A percentile compares a stretch with the other conserved stretches of the same genome.
phyloP scores from a whole-genome alignment of 2,797 vertebrate species.

The Ctenosaura bakeri region DNA sequence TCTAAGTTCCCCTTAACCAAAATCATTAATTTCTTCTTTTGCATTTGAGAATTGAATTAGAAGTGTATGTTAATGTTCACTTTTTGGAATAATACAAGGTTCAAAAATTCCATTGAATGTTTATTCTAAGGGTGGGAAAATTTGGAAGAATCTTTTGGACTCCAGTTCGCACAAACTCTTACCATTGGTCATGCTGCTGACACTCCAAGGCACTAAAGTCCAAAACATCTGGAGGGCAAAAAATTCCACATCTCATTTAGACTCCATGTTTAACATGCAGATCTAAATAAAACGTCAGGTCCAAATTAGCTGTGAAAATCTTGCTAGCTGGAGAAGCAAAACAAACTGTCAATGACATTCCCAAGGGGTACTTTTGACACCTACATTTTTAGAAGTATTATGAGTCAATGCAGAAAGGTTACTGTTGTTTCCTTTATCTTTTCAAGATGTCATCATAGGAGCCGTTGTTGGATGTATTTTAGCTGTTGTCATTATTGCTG shows the following conservation, averaged over 20 bases:
- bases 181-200: neutral
- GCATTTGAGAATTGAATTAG: neutral
- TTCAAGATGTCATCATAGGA: constrained; percentile 80
- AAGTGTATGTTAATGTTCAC: neutral
- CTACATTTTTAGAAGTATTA: neutral
- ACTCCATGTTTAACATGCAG: neutral
- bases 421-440: constrained; percentile 50
- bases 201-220: neutral
- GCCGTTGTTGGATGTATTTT: constrained; percentile 80
- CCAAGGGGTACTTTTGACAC: neutral
- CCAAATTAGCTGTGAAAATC: neutral
- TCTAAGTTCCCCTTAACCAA: neutral
- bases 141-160: neutral
- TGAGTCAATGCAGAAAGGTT: neutral
- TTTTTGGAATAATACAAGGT: neutral
- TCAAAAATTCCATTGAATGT: neutral
- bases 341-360: neutral
- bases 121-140: neutral
- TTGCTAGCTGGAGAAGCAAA: neutral
- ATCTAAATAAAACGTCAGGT: neutral
- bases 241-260: too few species aligned
- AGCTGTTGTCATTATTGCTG: constrained; percentile 69
- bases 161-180: neutral
- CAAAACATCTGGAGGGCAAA: neutral
- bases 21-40: neutral